A percentile compares a stretch with the other conserved stretches of the same genome.
Conservation (phyloP, 2,797 vertebrate genomes). For the Xenops minutus region DNA sequence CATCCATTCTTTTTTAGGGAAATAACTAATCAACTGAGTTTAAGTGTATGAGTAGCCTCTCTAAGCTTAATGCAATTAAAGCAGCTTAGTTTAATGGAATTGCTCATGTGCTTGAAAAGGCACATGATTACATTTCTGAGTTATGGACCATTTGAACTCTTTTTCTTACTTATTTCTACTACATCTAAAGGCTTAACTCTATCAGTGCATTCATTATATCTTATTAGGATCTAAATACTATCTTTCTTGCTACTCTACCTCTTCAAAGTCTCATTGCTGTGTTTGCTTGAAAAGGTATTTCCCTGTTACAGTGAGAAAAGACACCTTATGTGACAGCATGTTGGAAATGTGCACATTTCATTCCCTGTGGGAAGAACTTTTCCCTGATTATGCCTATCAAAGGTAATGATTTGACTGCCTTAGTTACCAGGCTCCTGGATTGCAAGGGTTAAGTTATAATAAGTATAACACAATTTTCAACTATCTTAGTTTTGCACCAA, state of each 20-base stretch:
- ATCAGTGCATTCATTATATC: background rate
- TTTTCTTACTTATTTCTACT: background rate
- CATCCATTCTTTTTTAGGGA: background rate
- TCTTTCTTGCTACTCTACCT: background rate
- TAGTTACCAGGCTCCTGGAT: background rate
- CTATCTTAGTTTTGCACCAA: background rate
- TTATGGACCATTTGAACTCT: background rate
- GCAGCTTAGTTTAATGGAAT: conserved; percentile 48
- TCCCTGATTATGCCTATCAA: background rate
- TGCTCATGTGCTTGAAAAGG: conserved; percentile 29
- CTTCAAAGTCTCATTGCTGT: background rate
- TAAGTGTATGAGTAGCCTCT: background rate
- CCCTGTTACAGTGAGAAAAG: background rate
- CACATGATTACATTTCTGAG: conserved; percentile 21
- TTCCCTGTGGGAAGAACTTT: background rate
- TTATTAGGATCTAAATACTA: background rate
- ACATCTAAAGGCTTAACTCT: background rate
- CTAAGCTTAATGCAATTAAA: conserved; percentile 37
- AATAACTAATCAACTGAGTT: background rate
- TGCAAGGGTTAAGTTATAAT: background rate
- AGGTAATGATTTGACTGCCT: fast-evolving
- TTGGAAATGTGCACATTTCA: fast-evolving
- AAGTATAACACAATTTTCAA: fast-evolving
- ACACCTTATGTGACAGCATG: fast-evolving
- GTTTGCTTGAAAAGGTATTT: background rate